Base-by-base conservation (phyloP, 2,888 invertebrate genomes). In the Yponomeuta malinellus region DNA sequence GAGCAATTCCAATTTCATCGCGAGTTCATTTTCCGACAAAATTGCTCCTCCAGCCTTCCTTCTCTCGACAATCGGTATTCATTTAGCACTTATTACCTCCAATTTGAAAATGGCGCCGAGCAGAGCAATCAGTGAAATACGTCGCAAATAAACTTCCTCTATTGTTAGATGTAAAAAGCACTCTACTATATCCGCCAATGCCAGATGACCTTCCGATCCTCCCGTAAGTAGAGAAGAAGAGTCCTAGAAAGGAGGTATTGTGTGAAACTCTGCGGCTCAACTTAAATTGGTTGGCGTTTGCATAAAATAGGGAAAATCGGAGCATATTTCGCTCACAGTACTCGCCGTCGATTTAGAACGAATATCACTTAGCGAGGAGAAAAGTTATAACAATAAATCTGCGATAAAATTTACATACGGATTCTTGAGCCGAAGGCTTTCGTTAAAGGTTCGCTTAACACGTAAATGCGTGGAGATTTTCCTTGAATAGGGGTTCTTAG, bases 331-430 rank as follows among this genome's bases (percentile, higher is more conserved):
- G 78, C 65, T 59, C 59, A 69, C 52, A 15, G 52, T 59, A 69
- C 64, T 71, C 69, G 48, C 67, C 70, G 69, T 70, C 71, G 73
- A 70, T 71, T 71, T 71, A 78, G 52, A 81, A 81, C 82, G 86
- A 86, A 88, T 88, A 89, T 89, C 89, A 90, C 90, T 90, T 90
- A 89, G 84, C 83, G 75, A 78, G 52, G 82, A 83, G 85, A 84
- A 83, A 84, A 83, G 83, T 84, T 85, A 87, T 88, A 87, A 88
- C 89, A 86, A 90, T 90, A 90, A 90, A 90, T 90, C 86, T 80
- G 75, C 82, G 81, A 86, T 86, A 85, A 81, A 85, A 89, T 89
- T 89, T 88, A 83, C 88, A 89, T 89, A 84, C 87, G 83, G 81
- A 75, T 80, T 79, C 81, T 83, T 81, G 79, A 78, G 75, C 77